A percentile compares a stretch with the other conserved stretches of the same genome.
phyloP scores from a whole-genome alignment of 2,888 invertebrate species.

The Sinhomidia bicolor region DNA sequence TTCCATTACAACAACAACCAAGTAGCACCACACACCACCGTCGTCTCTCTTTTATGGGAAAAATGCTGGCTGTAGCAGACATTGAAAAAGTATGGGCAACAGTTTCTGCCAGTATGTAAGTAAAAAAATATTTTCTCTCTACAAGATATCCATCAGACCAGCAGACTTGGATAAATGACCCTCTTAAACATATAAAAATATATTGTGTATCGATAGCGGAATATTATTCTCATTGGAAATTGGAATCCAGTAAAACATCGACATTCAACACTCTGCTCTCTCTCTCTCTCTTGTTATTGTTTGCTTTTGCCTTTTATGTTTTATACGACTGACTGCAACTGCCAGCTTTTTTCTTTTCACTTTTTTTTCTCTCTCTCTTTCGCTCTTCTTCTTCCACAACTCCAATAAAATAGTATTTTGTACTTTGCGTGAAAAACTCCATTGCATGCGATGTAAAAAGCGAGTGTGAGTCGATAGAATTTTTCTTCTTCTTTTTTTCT shows the following conservation, averaged over 20 bases:
- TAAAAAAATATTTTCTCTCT: conserved; percentile 47
- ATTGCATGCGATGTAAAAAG: conserved; percentile 15
- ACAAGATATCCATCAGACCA: conserved; percentile 22
- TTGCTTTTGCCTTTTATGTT: neutral
- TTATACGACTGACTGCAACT: neutral
- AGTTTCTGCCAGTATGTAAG: conserved; percentile 37
- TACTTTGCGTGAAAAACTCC: conserved; percentile 15
- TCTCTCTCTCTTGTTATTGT: conserved; percentile 26
- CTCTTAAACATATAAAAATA: conserved; percentile 13
- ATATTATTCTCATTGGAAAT: neutral
- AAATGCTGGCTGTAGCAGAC: conserved; percentile 33
- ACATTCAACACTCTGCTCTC: neutral
- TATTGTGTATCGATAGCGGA: conserved; percentile 5
- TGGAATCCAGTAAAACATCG: conserved; percentile 34
- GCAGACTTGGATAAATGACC: conserved; percentile 58
- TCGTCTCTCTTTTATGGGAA: conserved; percentile 41
- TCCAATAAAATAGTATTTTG: conserved; percentile 41
- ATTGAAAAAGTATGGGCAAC: conserved; percentile 58
- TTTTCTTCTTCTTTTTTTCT: no score
- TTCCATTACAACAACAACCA: neutral
- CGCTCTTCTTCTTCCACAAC: no score
- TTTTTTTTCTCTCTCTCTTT: no score
- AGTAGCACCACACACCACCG: no score
- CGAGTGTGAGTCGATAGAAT: neutral
- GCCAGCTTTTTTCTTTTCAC: neutral